phyloP scores from a whole-genome alignment of 1,140 invertebrate species.

The Papilio dardanus region DNA sequence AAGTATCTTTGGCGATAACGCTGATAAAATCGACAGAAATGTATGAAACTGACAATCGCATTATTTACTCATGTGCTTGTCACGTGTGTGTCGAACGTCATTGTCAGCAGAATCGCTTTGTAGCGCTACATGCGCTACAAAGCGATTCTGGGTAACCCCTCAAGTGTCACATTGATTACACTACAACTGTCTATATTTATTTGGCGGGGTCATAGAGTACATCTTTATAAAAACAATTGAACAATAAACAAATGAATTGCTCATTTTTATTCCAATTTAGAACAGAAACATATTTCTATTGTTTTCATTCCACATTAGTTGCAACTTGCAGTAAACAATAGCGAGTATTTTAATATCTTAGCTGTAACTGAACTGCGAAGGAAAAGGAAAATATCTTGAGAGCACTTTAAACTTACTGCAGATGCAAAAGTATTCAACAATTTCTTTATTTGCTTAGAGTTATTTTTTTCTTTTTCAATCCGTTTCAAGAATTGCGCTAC shows the following conservation, averaged over 20 bases:
- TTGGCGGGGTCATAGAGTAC: too few relatives aligned
- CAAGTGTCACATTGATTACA: too few relatives aligned
- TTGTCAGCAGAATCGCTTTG: too few relatives aligned
- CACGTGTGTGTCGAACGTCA: too few relatives aligned
- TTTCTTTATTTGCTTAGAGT: background rate
- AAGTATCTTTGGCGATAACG: too few relatives aligned
- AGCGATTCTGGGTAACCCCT: too few relatives aligned
- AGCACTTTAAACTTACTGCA: conserved; percentile 22
- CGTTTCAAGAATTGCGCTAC: conserved; percentile 1
- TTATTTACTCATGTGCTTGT: too few relatives aligned
- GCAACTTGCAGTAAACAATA: conserved; percentile 14
- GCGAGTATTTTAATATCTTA: conserved; percentile 7
- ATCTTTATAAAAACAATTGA: background rate
- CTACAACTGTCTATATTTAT: too few relatives aligned
- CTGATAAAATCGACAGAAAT: too few relatives aligned
- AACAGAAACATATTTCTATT: background rate
- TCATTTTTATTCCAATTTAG: background rate
- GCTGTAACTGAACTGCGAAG: conserved; percentile 16
- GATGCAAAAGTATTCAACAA: conserved; percentile 23
- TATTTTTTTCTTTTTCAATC: conserved; percentile 20
- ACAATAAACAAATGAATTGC: background rate
- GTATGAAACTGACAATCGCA: too few relatives aligned
- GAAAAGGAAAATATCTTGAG: conserved; percentile 18
- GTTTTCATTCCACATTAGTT: background rate
- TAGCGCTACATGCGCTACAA: too few relatives aligned